Evolutionary conservation across 2,888 invertebrate species (phyloP), one percentile per base, ranked within the genome.

Genomic region (Morpho achilles): DNA sequence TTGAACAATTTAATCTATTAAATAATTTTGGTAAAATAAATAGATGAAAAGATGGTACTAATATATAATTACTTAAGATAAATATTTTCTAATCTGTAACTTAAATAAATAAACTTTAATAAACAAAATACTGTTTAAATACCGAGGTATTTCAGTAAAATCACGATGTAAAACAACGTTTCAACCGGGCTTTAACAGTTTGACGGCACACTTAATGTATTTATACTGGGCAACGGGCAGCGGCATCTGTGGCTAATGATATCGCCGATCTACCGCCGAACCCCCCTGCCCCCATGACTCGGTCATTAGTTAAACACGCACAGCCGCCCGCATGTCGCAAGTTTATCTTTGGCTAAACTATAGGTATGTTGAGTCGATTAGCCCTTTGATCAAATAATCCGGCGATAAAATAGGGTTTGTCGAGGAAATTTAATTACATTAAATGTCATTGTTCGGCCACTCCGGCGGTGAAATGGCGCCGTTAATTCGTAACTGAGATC

Each of bases 221-320:
- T 88, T 89, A 88, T 87, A 87, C 84, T 81, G 80, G 77, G 78
- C 80, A 77, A 70, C 76, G 83, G 81, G 68, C 79, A 84, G 79
- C 88, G 79, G 86, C 91, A 91, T 89, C 90, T 91, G 91, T 80
- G 80, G 87, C 87, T 91, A 91, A 91, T 90, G 90, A 91, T 88
- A 88, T 82, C 80, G 82, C 83, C 75, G 84, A 83, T 83, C 86
- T 64, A 72, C 69, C 71, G 68, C 70, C 72, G 59, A 67, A 59
- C 60, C 47, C 61, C 59, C 60, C 63, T 51, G 62, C 64, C 68
- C 64, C 63, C 8, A 4, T 10, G 4, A 39, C 53, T 58, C 61
- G 43, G 43, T 43, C 43, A 43, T 43, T 43, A 43, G 43, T 43
- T 43, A 43, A 43, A 43, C 43, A 43, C 43, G 43, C 43, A 43